A percentile compares a stretch with the other conserved stretches of the same genome.
Evolutionary conservation across 2,888 invertebrate genomes (phyloP).

Genomic region (Eupithecia pulchellata): DNA sequence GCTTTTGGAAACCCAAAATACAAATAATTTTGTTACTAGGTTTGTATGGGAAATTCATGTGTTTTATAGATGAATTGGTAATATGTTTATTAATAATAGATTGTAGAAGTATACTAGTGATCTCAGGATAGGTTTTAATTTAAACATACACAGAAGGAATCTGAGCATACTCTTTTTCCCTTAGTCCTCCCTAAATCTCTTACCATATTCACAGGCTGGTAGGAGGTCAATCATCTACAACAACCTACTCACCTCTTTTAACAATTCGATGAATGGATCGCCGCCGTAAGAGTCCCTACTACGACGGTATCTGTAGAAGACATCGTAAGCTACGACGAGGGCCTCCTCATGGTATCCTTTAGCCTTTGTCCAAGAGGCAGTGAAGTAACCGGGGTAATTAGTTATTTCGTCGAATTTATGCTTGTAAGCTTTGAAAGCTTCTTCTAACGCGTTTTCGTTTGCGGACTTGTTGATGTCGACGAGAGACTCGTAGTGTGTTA

Average conservation of each 20-base stretch:
- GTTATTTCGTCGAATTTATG: not conserved
- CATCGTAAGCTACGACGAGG: not conserved
- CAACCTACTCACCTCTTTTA: constrained; percentile 12
- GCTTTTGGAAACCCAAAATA: too few species aligned
- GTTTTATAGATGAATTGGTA: too few species aligned
- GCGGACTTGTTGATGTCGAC: constrained; percentile 29
- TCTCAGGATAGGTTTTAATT: too few species aligned
- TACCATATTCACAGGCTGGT: too few species aligned
- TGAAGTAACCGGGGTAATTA: constrained; percentile 2
- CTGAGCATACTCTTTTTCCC: too few species aligned
- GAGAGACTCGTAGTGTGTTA: constrained; percentile 26
- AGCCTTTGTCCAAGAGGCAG: constrained; percentile 6
- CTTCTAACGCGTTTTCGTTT: constrained; percentile 19
- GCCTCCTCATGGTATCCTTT: constrained; percentile 19
- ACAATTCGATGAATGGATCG: constrained; percentile 4
- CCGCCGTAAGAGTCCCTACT: not conserved
- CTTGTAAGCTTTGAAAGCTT: constrained; percentile 14
- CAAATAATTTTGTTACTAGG: too few species aligned
- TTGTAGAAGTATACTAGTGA: too few species aligned
- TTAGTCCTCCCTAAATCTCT: too few species aligned
- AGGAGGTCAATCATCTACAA: too few species aligned
- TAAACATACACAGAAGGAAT: too few species aligned
- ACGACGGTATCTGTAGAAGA: constrained; percentile 19
- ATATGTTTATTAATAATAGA: too few species aligned
- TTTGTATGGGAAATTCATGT: too few species aligned